These are phyloP conservation scores for Archocentrus centrarchus DNA, from an alignment of 2,113 vertebrate genomes.

Conservation along the genomic window DNA sequence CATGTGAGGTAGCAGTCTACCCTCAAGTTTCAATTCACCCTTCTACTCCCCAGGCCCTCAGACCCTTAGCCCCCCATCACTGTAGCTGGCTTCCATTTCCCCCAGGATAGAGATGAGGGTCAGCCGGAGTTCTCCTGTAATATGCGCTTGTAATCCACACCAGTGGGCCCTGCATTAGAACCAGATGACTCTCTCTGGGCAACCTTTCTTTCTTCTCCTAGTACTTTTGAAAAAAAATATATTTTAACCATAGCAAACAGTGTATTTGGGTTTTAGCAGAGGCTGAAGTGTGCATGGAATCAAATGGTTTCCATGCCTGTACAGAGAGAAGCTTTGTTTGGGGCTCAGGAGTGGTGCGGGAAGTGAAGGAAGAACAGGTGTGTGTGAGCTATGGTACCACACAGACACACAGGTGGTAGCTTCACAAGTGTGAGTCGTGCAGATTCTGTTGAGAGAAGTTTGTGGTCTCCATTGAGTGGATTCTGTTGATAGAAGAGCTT, in stretches of 20 bases:
- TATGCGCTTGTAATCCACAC: slow-evolving; percentile 83
- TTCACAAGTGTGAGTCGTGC: slow-evolving; percentile 25
- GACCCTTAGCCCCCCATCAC: slow-evolving; percentile 57
- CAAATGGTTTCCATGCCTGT: slow-evolving; percentile 39
- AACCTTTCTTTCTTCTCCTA: slow-evolving; percentile 62
- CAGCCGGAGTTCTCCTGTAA: slow-evolving; percentile 81
- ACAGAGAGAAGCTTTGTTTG: slow-evolving; percentile 64
- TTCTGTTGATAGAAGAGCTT: slow-evolving; percentile 39
- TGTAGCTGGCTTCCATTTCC: slow-evolving; percentile 71
- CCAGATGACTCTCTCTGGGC: slow-evolving; percentile 78
- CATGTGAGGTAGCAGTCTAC: slow-evolving; percentile 55
- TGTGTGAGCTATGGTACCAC: slow-evolving; percentile 44
- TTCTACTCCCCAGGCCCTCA: slow-evolving; percentile 33
- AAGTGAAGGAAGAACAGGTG: slow-evolving; percentile 66
- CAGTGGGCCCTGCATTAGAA: slow-evolving; percentile 79
- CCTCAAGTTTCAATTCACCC: slow-evolving; percentile 54
- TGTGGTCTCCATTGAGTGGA: neutral
- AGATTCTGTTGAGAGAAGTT: slow-evolving; percentile 21
- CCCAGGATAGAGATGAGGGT: slow-evolving; percentile 74
- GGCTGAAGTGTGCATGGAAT: slow-evolving; percentile 26
- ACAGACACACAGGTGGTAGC: slow-evolving; percentile 47
- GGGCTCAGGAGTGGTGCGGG: slow-evolving; percentile 33
- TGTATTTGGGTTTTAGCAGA: slow-evolving; percentile 63
- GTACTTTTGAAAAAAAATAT: slow-evolving; percentile 29
- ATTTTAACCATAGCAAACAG: slow-evolving; percentile 50